A percentile compares a stretch with the other conserved stretches of the same genome.
Conservation (phyloP, 2,888 invertebrate genomes). For the Byasa hedistus region DNA sequence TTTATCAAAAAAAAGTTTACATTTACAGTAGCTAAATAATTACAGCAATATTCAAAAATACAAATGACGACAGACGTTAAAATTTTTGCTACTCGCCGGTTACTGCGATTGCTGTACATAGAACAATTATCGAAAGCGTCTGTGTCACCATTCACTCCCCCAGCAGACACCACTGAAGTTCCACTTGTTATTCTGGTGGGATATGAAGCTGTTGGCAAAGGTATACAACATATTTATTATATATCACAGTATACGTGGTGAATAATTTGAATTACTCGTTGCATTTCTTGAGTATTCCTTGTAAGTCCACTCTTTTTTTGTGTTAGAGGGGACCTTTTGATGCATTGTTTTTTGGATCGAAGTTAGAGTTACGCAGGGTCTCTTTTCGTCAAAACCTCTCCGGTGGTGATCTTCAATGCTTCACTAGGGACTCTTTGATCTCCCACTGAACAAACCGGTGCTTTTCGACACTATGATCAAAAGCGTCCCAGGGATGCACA, state of each 20-base stretch:
- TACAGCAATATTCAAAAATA: slow-evolving; percentile 48
- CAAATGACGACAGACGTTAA: slow-evolving; percentile 55
- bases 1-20: not conserved
- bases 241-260: not conserved
- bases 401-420: too few relatives aligned
- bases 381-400: too few relatives aligned
- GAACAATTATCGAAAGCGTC: slow-evolving; percentile 60
- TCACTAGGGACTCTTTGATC: too few relatives aligned
- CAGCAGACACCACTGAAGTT: slow-evolving; percentile 64
- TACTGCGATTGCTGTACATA: slow-evolving; percentile 63
- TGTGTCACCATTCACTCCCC: slow-evolving; percentile 55
- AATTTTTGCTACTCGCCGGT: slow-evolving; percentile 55
- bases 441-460: too few relatives aligned
- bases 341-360: too few relatives aligned
- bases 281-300: too few relatives aligned
- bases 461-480: too few relatives aligned
- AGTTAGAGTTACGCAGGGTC: too few relatives aligned
- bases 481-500: too few relatives aligned
- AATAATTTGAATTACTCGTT: not conserved
- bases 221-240: slow-evolving; percentile 37
- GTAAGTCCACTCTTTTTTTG: too few relatives aligned
- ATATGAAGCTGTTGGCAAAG: slow-evolving; percentile 67
- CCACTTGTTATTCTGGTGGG: slow-evolving; percentile 67
- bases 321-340: too few relatives aligned
- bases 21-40: not conserved